These are phyloP conservation scores for Gryon sp. DNA, from an alignment of 1,140 invertebrate genomes.

Conservation along the genomic window DNA sequence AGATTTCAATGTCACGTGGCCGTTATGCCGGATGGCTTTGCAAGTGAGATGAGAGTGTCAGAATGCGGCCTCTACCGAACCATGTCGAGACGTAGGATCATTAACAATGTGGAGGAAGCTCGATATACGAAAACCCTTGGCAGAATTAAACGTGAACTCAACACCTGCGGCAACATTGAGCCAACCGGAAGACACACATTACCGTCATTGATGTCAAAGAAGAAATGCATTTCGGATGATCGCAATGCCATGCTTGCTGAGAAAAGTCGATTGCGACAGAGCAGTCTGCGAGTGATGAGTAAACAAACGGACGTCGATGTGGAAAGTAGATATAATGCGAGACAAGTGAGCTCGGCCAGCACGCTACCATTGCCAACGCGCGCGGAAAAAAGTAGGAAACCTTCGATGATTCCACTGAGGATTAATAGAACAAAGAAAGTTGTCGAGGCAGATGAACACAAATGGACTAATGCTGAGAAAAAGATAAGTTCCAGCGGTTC, in stretches of 20 bases:
- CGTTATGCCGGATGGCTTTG: slow-evolving; percentile 40
- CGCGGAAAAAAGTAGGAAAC: slow-evolving; percentile 55
- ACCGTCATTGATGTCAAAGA: slow-evolving; percentile 40
- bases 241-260: not conserved
- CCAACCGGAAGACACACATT: slow-evolving; percentile 40
- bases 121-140: slow-evolving; percentile 51
- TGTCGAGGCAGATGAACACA: slow-evolving; percentile 56
- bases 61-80: slow-evolving; percentile 57
- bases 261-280: slow-evolving; percentile 23
- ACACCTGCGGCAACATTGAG: not conserved
- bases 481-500: slow-evolving; percentile 52
- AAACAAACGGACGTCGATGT: slow-evolving; percentile 21
- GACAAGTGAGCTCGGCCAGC: slow-evolving; percentile 56
- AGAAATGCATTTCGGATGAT: slow-evolving; percentile 13
- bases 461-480: slow-evolving; percentile 63
- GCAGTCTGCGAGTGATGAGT: slow-evolving; percentile 4
- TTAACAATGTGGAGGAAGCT: slow-evolving; percentile 67
- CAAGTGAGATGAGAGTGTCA: slow-evolving; percentile 37
- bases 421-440: slow-evolving; percentile 63
- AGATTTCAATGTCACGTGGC: slow-evolving; percentile 44
- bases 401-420: slow-evolving; percentile 67
- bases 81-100: slow-evolving; percentile 73
- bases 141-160: slow-evolving; percentile 22
- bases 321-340: slow-evolving; percentile 22
- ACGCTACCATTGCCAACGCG: slow-evolving; percentile 68